Conservation (phyloP, 2,113 vertebrate genomes). For the Labrus mixtus region DNA sequence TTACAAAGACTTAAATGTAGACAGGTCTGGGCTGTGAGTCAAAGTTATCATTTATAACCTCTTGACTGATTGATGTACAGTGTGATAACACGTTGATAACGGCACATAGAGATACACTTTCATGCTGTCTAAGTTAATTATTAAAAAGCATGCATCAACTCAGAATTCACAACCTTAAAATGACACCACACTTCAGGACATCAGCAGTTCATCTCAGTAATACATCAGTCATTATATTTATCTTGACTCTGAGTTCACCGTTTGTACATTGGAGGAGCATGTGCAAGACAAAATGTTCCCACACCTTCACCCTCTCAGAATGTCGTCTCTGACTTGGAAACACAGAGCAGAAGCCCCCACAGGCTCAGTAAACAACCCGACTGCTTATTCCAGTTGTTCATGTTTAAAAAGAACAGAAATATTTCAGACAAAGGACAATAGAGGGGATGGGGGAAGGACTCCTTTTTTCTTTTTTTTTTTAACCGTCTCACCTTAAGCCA, state of each 20-base stretch:
- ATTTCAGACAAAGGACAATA: slow-evolving; percentile 29
- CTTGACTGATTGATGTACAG: background rate
- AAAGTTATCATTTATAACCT: background rate
- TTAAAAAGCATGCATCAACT: background rate
- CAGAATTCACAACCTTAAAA: background rate
- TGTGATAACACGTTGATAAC: background rate
- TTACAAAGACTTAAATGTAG: background rate
- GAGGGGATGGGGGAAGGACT: background rate
- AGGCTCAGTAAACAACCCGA: background rate
- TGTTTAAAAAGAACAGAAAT: slow-evolving; percentile 34
- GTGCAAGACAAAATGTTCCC: background rate
- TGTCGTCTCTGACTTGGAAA: background rate
- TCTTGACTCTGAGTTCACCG: no score
- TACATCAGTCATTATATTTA: background rate
- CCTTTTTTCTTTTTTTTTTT: background rate
- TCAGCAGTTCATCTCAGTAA: no score
- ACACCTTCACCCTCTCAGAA: background rate
- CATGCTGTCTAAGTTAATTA: background rate
- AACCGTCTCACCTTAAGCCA: slow-evolving; percentile 18
- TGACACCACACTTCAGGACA: no score
- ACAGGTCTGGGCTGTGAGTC: background rate
- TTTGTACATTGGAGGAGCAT: background rate
- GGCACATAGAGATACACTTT: background rate
- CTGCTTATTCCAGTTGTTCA: slow-evolving; percentile 36
- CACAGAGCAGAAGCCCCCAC: background rate